Evolutionary conservation across 53 echinoderm and acorn worm species (phyloP), one percentile per base, ranked within the genome.

Genomic region (Echinometra lucunter): DNA sequence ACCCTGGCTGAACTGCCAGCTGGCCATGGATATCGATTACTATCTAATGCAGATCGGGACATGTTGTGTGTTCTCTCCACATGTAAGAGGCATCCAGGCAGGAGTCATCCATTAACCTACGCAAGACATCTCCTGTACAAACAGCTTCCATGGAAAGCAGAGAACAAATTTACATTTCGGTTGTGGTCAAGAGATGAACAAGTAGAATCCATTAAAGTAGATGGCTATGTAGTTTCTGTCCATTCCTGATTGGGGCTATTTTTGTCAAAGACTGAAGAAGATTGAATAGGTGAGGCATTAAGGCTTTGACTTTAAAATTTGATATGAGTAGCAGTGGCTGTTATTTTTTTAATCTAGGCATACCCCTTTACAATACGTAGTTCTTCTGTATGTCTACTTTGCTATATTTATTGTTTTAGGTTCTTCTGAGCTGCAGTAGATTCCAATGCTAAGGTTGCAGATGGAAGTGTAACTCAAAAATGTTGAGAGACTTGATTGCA

Each of bases 121-220:
- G 16, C 35, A 32, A 34, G 72, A 12, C 81, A 81, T 81, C 81
- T 42, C 6, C 81, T 44, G 81, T 42, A 25, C 81, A 81, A 40
- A 81, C 81, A 81, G 28, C 40, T 42, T 38, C 15, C 15, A 81
- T 53, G 53, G 9, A 53, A 53, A 53, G 53, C 5, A 81, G 19
- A 23, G 81, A 81, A 81, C 81, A 81, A 81, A 81, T 23, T 21
- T 9, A 42, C 81, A 44, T 81, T 81, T 7, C 81, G 2, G 53
- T n/a, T n/a, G 37, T 81, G 81, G 81, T 81, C 81, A 44, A 81
- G 81, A 72, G 72, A 72, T 72, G 35, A 72, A 72, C 72, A 32
- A 72, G 32, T 13, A 72, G 81, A 81, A 81, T 81, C 81, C 81
- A 81, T 81, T 81, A 44, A 74, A 53, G 3, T 9, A 70, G 72